Conservation (phyloP, 2,113 vertebrate genomes). For the Microtus ochrogaster region DNA sequence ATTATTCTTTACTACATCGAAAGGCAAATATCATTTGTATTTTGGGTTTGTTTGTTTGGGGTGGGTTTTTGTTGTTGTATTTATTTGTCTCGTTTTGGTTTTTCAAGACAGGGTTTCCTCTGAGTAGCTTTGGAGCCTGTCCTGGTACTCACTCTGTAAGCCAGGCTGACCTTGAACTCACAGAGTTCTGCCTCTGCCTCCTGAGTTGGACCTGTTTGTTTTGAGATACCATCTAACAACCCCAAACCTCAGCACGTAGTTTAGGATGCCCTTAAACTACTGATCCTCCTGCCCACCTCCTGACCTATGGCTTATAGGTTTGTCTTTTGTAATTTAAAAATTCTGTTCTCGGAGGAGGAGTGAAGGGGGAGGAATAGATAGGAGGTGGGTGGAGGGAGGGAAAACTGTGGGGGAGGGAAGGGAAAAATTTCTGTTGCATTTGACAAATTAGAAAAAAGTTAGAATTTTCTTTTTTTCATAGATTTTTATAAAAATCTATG, state of each 20-base stretch:
- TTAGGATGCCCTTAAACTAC: background rate
- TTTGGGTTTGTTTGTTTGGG: conserved; percentile 33
- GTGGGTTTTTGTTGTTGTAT: background rate
- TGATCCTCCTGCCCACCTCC: background rate
- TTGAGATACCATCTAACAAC: background rate
- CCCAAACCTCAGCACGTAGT: background rate
- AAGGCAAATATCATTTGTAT: conserved; percentile 81
- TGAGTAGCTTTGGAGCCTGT: too few species aligned
- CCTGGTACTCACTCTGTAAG: too few species aligned
- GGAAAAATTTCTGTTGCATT: background rate
- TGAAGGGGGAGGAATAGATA: too few species aligned
- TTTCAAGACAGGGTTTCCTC: too few species aligned
- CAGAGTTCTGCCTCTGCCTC: too few species aligned
- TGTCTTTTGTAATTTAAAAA: background rate
- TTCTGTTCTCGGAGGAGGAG: too few species aligned
- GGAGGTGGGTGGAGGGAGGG: too few species aligned
- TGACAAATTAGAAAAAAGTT: conserved; percentile 25
- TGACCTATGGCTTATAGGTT: background rate
- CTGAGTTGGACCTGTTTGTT: background rate
- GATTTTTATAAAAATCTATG: conserved; percentile 2
- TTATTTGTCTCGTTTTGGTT: background rate
- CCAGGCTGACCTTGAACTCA: too few species aligned
- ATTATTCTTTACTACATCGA: conserved; percentile 83
- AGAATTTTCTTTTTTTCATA: background rate
- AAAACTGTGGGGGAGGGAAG: too few species aligned